Evolutionary conservation across 2,888 invertebrate species (phyloP).

Genomic region (Frankliniella intonsa): DNA sequence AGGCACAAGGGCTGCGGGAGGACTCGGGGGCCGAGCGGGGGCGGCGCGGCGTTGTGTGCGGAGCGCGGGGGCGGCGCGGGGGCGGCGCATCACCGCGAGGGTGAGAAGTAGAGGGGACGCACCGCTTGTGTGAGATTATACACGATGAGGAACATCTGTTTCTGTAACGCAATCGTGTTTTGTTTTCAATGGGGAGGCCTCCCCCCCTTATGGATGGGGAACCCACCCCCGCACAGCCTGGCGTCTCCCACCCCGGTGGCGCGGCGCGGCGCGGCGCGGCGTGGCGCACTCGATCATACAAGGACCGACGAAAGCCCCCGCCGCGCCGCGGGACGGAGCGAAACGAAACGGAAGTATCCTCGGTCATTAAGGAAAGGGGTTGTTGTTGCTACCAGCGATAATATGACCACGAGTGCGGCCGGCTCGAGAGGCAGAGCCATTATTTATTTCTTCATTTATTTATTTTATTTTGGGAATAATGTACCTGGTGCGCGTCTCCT

Average conservation of each 20-base stretch:
- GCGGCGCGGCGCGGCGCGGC: neutral
- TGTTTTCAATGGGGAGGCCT: slow-evolving; percentile 24
- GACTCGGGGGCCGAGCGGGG: neutral
- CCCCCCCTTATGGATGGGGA: neutral
- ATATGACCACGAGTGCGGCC: neutral
- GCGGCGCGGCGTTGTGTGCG: neutral
- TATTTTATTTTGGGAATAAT: no score
- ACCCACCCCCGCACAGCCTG: neutral
- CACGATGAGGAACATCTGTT: slow-evolving; percentile 16
- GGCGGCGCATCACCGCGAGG: neutral
- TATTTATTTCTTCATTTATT: no score
- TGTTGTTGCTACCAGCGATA: neutral
- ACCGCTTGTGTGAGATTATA: slow-evolving; percentile 13
- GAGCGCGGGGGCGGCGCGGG: neutral
- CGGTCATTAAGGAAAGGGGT: neutral
- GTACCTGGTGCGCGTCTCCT: no score
- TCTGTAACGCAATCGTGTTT: slow-evolving; percentile 26
- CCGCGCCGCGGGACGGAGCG: neutral
- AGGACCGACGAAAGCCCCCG: neutral
- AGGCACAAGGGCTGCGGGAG: neutral
- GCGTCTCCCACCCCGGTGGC: neutral
- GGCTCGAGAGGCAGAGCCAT: neutral
- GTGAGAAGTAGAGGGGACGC: neutral
- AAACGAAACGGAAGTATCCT: neutral
- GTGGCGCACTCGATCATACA: neutral